A percentile compares a stretch with the other conserved stretches of the same genome.
Conservation (phyloP, 2,888 invertebrate species). For the Andrena minutula region DNA sequence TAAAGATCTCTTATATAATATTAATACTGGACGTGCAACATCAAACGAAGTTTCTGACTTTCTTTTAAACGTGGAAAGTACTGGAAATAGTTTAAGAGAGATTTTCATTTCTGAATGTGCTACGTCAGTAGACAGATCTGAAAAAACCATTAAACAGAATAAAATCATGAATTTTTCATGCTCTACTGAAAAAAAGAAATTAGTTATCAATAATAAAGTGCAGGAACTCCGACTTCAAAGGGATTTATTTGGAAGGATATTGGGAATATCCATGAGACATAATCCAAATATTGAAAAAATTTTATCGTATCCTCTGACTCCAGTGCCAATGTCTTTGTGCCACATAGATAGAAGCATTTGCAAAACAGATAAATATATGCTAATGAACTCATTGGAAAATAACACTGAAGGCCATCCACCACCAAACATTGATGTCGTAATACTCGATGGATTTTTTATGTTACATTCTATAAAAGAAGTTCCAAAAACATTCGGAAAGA, state of each 20-base stretch:
- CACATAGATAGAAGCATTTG: neutral
- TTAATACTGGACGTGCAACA: neutral
- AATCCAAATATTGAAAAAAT: neutral
- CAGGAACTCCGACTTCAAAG: neutral
- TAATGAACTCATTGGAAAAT: neutral
- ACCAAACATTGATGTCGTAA: neutral
- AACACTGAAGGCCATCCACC: neutral
- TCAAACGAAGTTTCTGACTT: neutral
- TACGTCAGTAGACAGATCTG: neutral
- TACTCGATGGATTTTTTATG: neutral
- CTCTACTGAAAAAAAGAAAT: neutral
- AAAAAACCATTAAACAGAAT: neutral
- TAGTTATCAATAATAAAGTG: neutral
- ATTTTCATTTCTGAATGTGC: no score
- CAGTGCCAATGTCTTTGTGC: neutral
- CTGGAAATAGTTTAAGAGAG: neutral
- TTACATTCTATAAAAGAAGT: neutral
- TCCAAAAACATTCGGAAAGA: neutral
- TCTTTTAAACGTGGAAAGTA: neutral
- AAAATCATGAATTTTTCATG: neutral
- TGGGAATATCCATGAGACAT: neutral
- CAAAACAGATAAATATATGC: neutral
- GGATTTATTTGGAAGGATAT: neutral
- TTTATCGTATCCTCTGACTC: neutral
- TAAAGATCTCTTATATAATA: neutral